Conservation (phyloP, 2,113 vertebrate genomes). For the Trichechus manatus region DNA sequence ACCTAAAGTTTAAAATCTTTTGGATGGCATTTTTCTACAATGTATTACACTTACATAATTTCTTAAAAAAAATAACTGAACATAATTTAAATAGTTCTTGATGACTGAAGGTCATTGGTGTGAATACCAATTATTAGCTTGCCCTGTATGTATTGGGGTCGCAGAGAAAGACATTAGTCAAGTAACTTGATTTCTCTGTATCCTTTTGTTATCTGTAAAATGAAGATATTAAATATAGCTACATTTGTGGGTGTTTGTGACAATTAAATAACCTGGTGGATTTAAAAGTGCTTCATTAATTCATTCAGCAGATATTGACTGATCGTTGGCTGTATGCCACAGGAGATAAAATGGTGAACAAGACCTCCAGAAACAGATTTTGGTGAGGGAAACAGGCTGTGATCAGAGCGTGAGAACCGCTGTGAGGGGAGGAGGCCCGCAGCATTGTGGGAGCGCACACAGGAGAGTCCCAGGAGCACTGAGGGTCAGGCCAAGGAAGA, state of each 20-base stretch:
- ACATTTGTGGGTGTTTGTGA: neutral
- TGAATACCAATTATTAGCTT: neutral
- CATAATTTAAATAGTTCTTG: neutral
- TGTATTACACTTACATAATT: neutral
- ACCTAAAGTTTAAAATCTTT: neutral
- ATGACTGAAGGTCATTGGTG: neutral
- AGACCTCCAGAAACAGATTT: neutral
- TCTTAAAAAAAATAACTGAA: neutral
- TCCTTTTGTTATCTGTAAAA: neutral
- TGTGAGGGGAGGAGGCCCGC: neutral
- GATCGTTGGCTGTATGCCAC: neutral
- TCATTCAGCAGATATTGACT: neutral
- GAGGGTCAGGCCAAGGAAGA: neutral
- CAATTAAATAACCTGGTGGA: neutral
- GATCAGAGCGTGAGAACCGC: neutral
- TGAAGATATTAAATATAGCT: neutral
- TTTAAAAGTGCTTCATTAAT: neutral
- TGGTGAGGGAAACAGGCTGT: neutral
- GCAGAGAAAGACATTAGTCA: neutral
- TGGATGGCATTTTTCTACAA: neutral
- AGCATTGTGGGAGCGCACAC: neutral
- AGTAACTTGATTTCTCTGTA: neutral
- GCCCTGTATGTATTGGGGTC: rapidly evolving
- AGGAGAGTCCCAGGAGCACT: neutral
- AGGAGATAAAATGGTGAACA: neutral